Evolutionary conservation across 2,797 vertebrate genomes (phyloP), one percentile per base, ranked within the genome.

Genomic region (Iguana delicatissima): DNA sequence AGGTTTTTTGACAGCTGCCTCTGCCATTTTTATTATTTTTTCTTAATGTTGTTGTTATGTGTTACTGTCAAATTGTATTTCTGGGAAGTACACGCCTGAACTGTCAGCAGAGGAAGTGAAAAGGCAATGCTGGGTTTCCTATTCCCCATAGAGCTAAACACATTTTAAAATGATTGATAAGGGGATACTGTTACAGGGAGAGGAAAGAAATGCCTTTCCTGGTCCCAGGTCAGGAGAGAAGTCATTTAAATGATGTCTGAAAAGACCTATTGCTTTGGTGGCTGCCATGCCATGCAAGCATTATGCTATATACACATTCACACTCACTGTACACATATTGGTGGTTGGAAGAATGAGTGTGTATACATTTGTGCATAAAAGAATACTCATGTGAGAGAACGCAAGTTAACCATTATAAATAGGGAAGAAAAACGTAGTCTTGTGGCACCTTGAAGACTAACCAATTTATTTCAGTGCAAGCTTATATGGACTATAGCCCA

Each of bases 11-110:
- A 95, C 94, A 92, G 92, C 82, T 95, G 93, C 92, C 95, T 94
- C 91, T 88, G 86, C 74, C 82, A 1, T 92, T 96, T 92, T 90
- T 86, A 73, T 62, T 86, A 22, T 24, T 72, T 94, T 93, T 88
- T 32, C 90, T 92, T 95, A 94, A 95, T 94, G 94, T 86, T 95
- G 95, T 91, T 97, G 96, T 93, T 96, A 94, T 96, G 91, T 91
- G 89, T 95, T 94, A 57, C 92, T 95, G 95, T 96, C 95, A 95
- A 93, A 94, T 93, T 55, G 7, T 59, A 80, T 95, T 92, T 95
- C 92, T 90, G 82, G 91, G 89, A 95, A 96, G 90, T 84, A 90
- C 59, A 88, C 93, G 94, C 92, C 93, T 92, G 9, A 94, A 92
- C 93, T 92, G 9, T 91, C 3, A 4, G 69, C 88, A 86, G 94